Percentiles rank a stretch among this genome's conserved stretches.
phyloP scores from a whole-genome alignment of 2,113 vertebrate species.

The Arenaria interpres region DNA sequence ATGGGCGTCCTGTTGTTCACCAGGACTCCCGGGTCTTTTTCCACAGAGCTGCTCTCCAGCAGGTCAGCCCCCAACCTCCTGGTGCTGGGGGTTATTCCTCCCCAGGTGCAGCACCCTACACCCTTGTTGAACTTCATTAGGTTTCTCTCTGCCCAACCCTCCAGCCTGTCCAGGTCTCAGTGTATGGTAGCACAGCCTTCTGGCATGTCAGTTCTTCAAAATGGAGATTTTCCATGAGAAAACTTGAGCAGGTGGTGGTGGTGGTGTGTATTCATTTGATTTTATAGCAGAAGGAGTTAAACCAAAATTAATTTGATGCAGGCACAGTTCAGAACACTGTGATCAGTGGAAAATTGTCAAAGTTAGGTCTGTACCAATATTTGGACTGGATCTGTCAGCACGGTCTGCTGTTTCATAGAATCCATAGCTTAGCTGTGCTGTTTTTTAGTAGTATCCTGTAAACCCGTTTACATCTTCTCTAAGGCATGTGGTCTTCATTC shows the following conservation, averaged over 20 bases:
- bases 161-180: too few relatives aligned
- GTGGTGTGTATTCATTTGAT: background rate
- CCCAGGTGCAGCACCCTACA: too few relatives aligned
- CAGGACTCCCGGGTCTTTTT: too few relatives aligned
- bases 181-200: too few relatives aligned
- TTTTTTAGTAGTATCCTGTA: background rate
- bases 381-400: background rate
- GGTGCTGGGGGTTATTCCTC: too few relatives aligned
- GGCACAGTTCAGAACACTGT: background rate
- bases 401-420: background rate
- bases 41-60: too few relatives aligned
- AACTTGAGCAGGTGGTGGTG: background rate
- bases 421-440: background rate
- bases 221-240: background rate
- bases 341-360: background rate
- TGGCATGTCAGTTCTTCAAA: background rate
- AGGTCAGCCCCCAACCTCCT: too few relatives aligned
- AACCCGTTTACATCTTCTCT: background rate
- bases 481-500: background rate
- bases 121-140: too few relatives aligned
- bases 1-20: too few relatives aligned
- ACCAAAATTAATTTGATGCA: background rate
- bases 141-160: too few relatives aligned
- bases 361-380: background rate
- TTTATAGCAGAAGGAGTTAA: background rate